Evolutionary conservation across 2,797 vertebrate genomes (phyloP), one percentile per base, ranked within the genome.

Genomic region (Smutsia gigantea): DNA sequence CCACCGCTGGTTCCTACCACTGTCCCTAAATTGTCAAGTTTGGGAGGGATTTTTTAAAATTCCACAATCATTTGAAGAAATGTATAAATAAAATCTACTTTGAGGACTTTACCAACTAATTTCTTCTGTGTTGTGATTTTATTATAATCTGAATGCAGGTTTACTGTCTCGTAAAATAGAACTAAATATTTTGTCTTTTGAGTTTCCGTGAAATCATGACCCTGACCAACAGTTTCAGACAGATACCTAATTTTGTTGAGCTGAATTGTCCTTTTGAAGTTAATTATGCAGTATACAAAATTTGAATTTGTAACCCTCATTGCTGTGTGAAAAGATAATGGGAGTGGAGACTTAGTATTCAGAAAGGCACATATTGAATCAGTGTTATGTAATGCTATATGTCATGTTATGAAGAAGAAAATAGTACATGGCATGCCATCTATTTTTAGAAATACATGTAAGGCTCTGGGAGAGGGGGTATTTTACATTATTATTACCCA

Each of bases 41-140:
- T 97, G 90, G 90, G 97, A 93, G 3, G 42, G 51, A 92, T 96
- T 98, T 98, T 94, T 86, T 69, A 66, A 95, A 74, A 59, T 82
- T 97, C 97, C 93, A 95, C 57, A 94, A 92, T 93, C 68, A n/a
- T 93, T 93, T 57, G 88, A 97, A 97, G 94, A 98, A 97, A 96
- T 98, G 97, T 98, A 98, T 97, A 96, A 98, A 98, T 97, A 98
- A 97, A 98, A 98, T 96, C 66, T 97, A 96, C 97, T 98, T 98
- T 98, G 97, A 98, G 96, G 96, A 98, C 95, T 93, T 98, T 96
- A 96, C 57, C 87, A 86, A 95, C 64, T 93, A 89, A 75, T 95
- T 88, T 55, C 78, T 93, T 77, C 82, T 86, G 95, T 96, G 93
- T 95, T 92, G 96, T 96, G 64, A 88, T 95, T 96, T 96, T 94